Evolutionary conservation across 2,113 vertebrate species (phyloP).

Genomic region (Bubo bubo): DNA sequence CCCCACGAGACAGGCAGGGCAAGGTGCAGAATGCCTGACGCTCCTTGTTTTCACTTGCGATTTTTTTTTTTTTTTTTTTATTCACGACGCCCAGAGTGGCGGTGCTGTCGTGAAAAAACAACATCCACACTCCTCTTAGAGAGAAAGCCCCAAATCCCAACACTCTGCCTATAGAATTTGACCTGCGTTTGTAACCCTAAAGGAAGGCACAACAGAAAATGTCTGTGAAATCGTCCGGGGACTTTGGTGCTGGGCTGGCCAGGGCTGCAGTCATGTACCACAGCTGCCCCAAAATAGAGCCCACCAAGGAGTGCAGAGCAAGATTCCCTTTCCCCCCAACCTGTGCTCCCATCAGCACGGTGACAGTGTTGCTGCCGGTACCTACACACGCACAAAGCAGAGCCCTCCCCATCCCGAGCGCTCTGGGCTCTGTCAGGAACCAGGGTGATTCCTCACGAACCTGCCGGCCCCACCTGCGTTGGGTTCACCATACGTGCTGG

Average conservation of each 20-base stretch:
- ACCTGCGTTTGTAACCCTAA: background rate
- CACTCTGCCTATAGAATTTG: accelerated
- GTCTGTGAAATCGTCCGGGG: accelerated
- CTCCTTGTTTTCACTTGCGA: accelerated
- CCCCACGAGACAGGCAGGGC: background rate
- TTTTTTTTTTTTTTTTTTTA: background rate
- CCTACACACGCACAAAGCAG: accelerated
- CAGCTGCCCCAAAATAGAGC: background rate
- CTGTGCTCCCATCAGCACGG: background rate
- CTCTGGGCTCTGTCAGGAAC: background rate
- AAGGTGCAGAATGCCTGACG: background rate
- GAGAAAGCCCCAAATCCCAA: background rate
- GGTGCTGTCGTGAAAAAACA: background rate
- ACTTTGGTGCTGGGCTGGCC: background rate
- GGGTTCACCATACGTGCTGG: accelerated
- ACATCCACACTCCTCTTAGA: background rate
- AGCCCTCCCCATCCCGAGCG: background rate
- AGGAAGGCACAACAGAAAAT: background rate
- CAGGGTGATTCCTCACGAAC: accelerated
- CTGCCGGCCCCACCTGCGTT: accelerated
- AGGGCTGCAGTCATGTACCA: background rate
- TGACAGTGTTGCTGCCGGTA: accelerated
- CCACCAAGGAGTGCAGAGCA: background rate
- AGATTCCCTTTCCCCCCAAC: background rate
- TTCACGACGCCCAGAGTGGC: accelerated